Conservation (phyloP, 2,113 vertebrate species). For the Sceloporus undulatus region DNA sequence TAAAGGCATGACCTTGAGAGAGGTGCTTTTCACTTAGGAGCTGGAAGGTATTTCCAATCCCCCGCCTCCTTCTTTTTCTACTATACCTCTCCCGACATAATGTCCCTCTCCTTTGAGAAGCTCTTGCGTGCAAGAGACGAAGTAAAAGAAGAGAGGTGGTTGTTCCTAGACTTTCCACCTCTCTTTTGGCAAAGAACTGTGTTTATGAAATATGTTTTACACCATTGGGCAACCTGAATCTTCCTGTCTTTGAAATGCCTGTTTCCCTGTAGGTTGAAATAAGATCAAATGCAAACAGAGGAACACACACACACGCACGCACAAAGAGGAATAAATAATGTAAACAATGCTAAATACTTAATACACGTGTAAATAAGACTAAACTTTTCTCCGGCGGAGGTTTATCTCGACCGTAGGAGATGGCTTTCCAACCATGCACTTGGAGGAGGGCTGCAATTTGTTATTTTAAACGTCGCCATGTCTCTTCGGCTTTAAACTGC, state of each 20-base stretch:
- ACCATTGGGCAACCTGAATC: not conserved
- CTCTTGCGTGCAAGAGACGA: too few species aligned
- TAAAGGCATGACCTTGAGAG: not conserved
- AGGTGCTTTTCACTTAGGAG: not conserved
- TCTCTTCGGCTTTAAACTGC: not conserved
- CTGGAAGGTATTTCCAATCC: not conserved
- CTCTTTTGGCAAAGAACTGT: not conserved
- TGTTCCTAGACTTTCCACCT: not conserved
- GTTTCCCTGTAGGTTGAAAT: not conserved
- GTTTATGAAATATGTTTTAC: too few species aligned
- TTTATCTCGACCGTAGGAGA: not conserved
- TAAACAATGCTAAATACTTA: too few species aligned
- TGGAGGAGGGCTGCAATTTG: not conserved
- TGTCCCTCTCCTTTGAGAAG: too few species aligned
- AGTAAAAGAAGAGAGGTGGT: too few species aligned
- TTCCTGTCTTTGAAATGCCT: not conserved
- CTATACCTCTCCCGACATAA: not conserved
- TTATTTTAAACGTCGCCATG: not conserved
- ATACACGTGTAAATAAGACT: not conserved
- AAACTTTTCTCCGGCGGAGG: not conserved
- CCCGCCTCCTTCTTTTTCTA: too few species aligned
- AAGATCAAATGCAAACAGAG: too few species aligned
- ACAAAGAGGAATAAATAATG: too few species aligned
- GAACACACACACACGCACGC: not conserved
- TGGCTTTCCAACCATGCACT: not conserved